A percentile compares a stretch with the other conserved stretches of the same genome.
These are phyloP conservation scores for Hydra vulgaris DNA, from an alignment of 30 jellyfish, hydroid and myxozoan species.

Conservation along the genomic window DNA sequence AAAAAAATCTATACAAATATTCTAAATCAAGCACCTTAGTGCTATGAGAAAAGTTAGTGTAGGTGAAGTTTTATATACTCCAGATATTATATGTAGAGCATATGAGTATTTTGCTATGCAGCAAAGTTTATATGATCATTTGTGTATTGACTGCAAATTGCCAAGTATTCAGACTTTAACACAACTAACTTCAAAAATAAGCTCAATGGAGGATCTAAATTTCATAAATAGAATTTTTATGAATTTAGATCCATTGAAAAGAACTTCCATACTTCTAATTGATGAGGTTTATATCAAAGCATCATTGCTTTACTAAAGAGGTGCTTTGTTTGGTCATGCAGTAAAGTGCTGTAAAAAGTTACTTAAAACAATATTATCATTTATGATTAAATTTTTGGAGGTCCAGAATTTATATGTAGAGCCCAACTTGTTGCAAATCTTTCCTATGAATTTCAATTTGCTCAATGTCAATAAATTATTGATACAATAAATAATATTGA, in stretches of 20 bases:
- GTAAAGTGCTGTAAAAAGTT: background rate
- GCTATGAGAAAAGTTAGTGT: background rate
- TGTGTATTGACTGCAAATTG: background rate
- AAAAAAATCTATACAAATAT: no score
- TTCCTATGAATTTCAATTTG: background rate
- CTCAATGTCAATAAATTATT: background rate
- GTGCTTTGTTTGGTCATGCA: background rate
- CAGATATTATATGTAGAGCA: slow-evolving; percentile 2
- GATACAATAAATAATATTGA: background rate
- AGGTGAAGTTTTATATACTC: slow-evolving; percentile 3
- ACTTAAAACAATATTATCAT: background rate
- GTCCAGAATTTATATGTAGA: background rate
- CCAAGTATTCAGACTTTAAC: background rate
- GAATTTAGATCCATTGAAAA: background rate
- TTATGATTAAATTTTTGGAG: background rate
- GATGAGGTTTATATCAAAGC: background rate
- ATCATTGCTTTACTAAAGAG: background rate
- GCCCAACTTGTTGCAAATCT: background rate
- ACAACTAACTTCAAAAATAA: background rate
- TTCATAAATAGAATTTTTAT: background rate
- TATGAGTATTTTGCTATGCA: background rate
- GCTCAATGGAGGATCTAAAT: background rate
- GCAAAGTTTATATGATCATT: background rate
- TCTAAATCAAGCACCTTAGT: background rate
- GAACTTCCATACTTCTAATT: background rate